A percentile compares a stretch with the other conserved stretches of the same genome.
Evolutionary conservation across 2,113 vertebrate species (phyloP).

Genomic region (Oncorhynchus masou): DNA sequence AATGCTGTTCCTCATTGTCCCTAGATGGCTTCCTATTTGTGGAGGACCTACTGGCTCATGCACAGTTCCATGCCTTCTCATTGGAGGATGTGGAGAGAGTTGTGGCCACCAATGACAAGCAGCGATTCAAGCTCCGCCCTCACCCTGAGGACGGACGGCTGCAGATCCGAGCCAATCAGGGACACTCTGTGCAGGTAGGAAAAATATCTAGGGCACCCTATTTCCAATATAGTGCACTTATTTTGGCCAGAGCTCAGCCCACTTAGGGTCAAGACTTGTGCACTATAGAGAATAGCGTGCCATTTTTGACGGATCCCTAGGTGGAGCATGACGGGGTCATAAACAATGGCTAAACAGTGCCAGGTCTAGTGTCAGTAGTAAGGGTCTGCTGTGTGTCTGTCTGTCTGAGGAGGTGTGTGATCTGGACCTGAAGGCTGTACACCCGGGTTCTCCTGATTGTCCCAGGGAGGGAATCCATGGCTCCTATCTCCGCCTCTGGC

Average conservation of each 20-base stretch:
- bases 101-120: constrained; percentile 79
- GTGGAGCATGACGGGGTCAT: too few relatives aligned
- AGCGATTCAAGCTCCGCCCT: constrained; percentile 75
- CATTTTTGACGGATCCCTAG: too few relatives aligned
- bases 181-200: constrained; percentile 33
- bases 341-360: too few relatives aligned
- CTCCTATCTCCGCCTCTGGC: constrained; percentile 68
- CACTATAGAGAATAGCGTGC: too few relatives aligned
- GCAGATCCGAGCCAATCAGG: constrained; percentile 88
- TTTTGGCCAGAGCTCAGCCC: too few relatives aligned
- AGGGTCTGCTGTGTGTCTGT: not conserved
- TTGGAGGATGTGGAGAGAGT: constrained; percentile 77
- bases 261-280: too few relatives aligned
- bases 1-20: not conserved
- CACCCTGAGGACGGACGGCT: constrained; percentile 64
- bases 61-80: constrained; percentile 76
- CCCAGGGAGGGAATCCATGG: constrained; percentile 67
- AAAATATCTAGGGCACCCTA: too few relatives aligned
- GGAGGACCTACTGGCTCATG: constrained; percentile 73
- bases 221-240: too few relatives aligned
- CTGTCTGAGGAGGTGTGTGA: constrained; percentile 55
- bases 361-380: not conserved
- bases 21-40: constrained; percentile 84
- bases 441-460: constrained; percentile 35
- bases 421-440: constrained; percentile 63